A percentile compares a stretch with the other conserved stretches of the same genome.
These are phyloP conservation scores for Hololepta plana DNA, from an alignment of 2,888 invertebrate genomes.

Conservation along the genomic window DNA sequence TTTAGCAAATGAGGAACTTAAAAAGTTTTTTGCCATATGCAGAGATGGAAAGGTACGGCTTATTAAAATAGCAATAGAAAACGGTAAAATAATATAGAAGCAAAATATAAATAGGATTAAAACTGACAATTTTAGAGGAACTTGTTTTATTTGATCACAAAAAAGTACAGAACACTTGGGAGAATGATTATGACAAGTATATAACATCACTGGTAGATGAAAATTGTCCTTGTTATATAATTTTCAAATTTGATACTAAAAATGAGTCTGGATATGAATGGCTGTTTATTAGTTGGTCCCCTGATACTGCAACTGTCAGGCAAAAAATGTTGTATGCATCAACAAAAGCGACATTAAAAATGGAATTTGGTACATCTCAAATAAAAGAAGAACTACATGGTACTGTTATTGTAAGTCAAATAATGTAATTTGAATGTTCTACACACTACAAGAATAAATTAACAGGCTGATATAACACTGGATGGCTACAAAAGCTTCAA, in stretches of 20 bases:
- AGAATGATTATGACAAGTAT: constrained; percentile 67
- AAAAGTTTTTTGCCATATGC: constrained; percentile 66
- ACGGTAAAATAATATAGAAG: constrained; percentile 39
- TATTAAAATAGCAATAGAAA: constrained; percentile 69
- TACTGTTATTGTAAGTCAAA: constrained; percentile 41
- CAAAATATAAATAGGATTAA: constrained; percentile 3
- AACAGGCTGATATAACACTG: constrained; percentile 61
- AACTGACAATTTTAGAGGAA: constrained; percentile 43
- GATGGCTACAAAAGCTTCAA: constrained; percentile 69
- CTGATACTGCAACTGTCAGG: constrained; percentile 76
- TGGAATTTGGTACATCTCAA: constrained; percentile 86
- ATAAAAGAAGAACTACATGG: constrained; percentile 92
- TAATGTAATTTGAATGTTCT: background rate
- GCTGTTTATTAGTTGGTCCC: constrained; percentile 88
- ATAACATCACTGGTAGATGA: constrained; percentile 52
- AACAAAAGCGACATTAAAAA: constrained; percentile 91
- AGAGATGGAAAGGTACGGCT: constrained; percentile 63
- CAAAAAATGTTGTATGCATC: constrained; percentile 98
- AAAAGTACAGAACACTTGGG: constrained; percentile 59
- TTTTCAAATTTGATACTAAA: constrained; percentile 59
- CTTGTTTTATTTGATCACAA: constrained; percentile 45
- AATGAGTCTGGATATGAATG: constrained; percentile 75
- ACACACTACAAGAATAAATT: constrained; percentile 4
- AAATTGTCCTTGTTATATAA: constrained; percentile 77
- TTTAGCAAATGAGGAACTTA: constrained; percentile 64